Conservation (phyloP, 2,888 invertebrate genomes). For the Folsomia candida region DNA sequence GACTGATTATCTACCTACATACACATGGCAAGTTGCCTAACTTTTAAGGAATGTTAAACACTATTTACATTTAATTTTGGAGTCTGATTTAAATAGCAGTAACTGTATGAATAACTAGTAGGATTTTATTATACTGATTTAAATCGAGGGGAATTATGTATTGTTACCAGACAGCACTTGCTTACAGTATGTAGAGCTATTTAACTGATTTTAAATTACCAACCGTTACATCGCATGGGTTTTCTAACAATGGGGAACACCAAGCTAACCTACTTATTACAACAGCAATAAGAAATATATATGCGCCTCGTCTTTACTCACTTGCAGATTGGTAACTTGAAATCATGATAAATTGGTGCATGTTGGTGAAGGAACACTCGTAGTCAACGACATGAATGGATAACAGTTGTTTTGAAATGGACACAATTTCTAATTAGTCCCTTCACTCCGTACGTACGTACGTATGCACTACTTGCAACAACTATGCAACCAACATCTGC, state of each 20-base stretch:
- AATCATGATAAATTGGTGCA: background rate
- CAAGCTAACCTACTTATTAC: background rate
- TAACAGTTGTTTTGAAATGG: background rate
- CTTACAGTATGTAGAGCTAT: background rate
- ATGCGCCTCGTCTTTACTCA: background rate
- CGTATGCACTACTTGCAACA: background rate
- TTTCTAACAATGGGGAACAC: background rate
- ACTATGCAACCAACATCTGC: background rate
- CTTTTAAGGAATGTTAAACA: background rate
- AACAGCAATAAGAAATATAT: background rate
- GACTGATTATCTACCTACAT: background rate
- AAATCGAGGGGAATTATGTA: slow-evolving; percentile 21
- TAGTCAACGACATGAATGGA: background rate
- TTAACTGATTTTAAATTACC: background rate
- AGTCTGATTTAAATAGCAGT: background rate
- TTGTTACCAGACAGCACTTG: slow-evolving; percentile 36
- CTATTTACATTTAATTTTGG: background rate
- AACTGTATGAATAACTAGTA: too few species aligned
- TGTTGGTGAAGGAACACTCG: background rate
- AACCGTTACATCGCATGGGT: background rate
- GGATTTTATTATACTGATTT: too few species aligned
- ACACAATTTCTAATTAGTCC: background rate
- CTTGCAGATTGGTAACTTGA: too few species aligned
- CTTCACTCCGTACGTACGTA: too few species aligned
- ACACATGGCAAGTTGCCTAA: background rate